Conservation (phyloP, 2,113 vertebrate species). For the Pelodiscus sinensis region DNA sequence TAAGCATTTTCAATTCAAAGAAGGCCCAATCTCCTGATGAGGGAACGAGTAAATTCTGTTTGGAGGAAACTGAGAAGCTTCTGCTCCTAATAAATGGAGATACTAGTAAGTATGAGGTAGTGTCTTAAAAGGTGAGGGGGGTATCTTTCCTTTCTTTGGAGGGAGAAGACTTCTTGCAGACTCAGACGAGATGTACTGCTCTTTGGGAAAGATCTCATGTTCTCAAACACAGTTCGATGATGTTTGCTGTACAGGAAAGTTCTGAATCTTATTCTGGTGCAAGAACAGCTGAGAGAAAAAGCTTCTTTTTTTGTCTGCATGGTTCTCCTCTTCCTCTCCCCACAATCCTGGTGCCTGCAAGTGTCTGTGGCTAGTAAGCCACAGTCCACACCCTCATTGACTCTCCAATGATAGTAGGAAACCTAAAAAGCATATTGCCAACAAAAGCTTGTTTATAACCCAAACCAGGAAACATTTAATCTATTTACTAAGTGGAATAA, state of each 20-base stretch:
- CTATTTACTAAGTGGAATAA: neutral
- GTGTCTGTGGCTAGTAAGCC: neutral
- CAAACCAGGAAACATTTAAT: neutral
- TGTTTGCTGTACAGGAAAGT: accelerated
- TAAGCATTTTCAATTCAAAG: too few relatives aligned
- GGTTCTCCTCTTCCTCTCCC: neutral
- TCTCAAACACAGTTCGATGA: neutral
- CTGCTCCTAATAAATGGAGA: neutral
- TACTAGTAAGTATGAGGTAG: neutral
- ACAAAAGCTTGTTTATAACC: neutral
- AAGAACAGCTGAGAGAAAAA: neutral
- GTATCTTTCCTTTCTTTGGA: neutral
- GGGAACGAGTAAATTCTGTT: neutral
- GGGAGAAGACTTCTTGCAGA: neutral
- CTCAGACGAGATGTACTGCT: neutral
- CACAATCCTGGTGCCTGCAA: neutral
- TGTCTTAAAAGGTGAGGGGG: neutral
- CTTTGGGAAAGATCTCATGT: neutral
- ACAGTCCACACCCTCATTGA: neutral
- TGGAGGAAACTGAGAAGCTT: neutral
- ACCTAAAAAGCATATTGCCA: neutral
- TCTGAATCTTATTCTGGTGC: neutral
- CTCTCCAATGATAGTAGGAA: neutral
- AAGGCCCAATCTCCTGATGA: neutral
- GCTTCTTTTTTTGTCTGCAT: neutral